Conservation (phyloP, 2,797 vertebrate species). For the Caiman crocodilus region DNA sequence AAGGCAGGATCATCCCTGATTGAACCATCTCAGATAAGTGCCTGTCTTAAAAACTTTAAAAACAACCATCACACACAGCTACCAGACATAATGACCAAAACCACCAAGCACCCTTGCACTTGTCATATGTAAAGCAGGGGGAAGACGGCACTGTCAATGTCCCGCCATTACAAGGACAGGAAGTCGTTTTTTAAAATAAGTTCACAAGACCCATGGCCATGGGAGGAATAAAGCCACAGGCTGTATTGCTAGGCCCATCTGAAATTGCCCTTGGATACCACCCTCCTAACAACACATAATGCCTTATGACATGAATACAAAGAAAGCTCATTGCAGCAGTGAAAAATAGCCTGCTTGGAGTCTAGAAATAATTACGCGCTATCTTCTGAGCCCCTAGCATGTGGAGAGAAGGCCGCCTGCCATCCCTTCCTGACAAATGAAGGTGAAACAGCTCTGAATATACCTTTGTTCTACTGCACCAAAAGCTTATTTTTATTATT, state of each 20-base stretch:
- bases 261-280: background rate
- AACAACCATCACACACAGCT: too few relatives aligned
- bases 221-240: background rate
- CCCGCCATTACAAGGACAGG: too few relatives aligned
- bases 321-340: background rate
- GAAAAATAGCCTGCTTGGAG: background rate
- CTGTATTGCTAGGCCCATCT: background rate
- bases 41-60: too few relatives aligned
- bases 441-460: fast-evolving
- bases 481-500: background rate
- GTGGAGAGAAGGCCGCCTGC: background rate
- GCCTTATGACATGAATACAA: background rate
- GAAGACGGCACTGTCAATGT: too few relatives aligned
- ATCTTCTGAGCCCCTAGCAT: background rate
- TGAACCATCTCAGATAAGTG: too few relatives aligned
- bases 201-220: too few relatives aligned
- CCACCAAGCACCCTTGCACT: too few relatives aligned
- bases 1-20: too few relatives aligned
- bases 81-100: too few relatives aligned
- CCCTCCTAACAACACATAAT: background rate
- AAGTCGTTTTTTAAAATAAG: too few relatives aligned
- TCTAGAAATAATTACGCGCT: background rate
- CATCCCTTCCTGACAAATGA: background rate
- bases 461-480: background rate
- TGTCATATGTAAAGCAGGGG: too few relatives aligned